phyloP scores from a whole-genome alignment of 2,113 vertebrate species.

The Sisor rabdophorus region DNA sequence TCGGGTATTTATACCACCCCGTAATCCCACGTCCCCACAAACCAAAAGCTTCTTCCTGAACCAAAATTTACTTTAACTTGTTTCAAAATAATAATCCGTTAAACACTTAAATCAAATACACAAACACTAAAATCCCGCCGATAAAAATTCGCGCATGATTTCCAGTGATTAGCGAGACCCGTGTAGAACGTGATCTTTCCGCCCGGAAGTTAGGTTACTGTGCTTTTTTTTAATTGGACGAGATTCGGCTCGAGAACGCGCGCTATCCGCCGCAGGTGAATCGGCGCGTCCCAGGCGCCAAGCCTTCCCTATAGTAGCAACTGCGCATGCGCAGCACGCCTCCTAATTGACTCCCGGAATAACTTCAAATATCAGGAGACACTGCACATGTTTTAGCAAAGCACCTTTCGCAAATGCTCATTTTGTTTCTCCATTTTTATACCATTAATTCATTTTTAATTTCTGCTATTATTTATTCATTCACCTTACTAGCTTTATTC shows the following conservation, averaged over 20 bases:
- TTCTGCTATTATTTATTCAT: neutral
- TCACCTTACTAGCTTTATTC: neutral
- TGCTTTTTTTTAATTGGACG: conserved; percentile 24
- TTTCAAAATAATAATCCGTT: neutral
- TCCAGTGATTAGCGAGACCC: neutral
- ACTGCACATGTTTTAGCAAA: neutral
- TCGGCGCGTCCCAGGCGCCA: conserved; percentile 13
- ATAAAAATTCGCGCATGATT: neutral
- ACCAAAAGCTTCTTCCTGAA: neutral
- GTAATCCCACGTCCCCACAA: too few relatives aligned
- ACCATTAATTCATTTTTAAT: neutral
- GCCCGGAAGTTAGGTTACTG: conserved; percentile 35
- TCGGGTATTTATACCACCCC: neutral
- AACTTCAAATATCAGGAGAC: conserved; percentile 26
- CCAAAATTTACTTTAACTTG: neutral
- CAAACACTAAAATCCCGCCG: neutral
- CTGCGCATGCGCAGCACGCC: neutral
- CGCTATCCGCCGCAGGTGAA: conserved; percentile 34
- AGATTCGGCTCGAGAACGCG: neutral
- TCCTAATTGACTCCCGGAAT: conserved; percentile 28
- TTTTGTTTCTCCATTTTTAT: neutral
- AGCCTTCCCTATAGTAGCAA: neutral
- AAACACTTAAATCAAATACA: neutral
- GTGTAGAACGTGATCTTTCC: neutral
- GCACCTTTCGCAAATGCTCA: neutral